Evolutionary conservation across 1,140 invertebrate genomes (phyloP).

Genomic region (Pararge aegeria): DNA sequence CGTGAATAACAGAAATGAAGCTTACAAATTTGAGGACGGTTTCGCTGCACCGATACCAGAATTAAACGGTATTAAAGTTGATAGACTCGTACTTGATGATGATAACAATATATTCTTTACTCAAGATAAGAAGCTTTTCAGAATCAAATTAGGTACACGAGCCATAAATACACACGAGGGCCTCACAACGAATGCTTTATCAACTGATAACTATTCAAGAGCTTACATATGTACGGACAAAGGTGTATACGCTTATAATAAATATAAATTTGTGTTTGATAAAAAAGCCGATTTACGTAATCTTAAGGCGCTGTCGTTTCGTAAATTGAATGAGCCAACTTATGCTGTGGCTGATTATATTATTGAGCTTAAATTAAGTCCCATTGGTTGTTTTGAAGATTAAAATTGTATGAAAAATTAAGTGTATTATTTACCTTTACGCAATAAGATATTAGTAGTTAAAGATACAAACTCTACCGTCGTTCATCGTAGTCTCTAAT

Average conservation of each 20-base stretch:
- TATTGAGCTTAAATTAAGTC: slow-evolving; percentile 46
- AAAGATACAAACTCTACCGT: no score
- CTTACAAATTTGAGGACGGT: slow-evolving; percentile 55
- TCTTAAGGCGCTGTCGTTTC: slow-evolving; percentile 53
- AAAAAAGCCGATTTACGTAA: slow-evolving; percentile 49
- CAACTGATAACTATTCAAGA: slow-evolving; percentile 49
- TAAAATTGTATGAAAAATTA: slow-evolving; percentile 19
- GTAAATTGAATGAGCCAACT: slow-evolving; percentile 48
- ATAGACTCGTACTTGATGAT: slow-evolving; percentile 55
- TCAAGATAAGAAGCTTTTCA: slow-evolving; percentile 45
- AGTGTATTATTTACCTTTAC: no score
- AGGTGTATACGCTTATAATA: slow-evolving; percentile 62
- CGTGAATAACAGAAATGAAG: slow-evolving; percentile 42
- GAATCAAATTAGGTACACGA: slow-evolving; percentile 55
- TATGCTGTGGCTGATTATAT: slow-evolving; percentile 58
- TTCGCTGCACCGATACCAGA: slow-evolving; percentile 38
- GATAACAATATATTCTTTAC: slow-evolving; percentile 62
- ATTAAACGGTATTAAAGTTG: slow-evolving; percentile 38
- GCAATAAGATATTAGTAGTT: no score
- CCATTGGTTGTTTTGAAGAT: slow-evolving; percentile 48
- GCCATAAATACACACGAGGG: slow-evolving; percentile 52
- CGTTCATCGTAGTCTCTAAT: no score
- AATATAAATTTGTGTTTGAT: slow-evolving; percentile 63
- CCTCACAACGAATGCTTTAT: slow-evolving; percentile 35
- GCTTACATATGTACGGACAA: slow-evolving; percentile 46